Conservation (phyloP, 2,888 invertebrate genomes). For the Belgica antarctica region DNA sequence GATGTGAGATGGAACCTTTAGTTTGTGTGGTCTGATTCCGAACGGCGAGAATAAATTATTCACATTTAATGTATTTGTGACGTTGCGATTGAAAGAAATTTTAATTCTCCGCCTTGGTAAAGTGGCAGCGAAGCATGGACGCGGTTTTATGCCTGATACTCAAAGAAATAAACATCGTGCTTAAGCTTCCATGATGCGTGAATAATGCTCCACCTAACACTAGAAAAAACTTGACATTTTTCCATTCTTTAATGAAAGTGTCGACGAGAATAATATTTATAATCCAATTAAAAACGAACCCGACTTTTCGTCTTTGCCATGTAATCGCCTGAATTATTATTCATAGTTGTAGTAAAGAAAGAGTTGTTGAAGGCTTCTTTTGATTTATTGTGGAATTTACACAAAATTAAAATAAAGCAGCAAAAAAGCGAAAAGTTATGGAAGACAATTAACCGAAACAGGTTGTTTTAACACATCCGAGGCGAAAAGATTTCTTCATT, state of each 20-base stretch:
- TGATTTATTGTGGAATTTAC: constrained; percentile 33
- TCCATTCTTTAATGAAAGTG: constrained; percentile 41
- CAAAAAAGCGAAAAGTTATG: too few relatives aligned
- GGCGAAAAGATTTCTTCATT: constrained; percentile 40
- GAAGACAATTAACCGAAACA: constrained; percentile 42
- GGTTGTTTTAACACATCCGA: constrained; percentile 41
- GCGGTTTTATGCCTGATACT: neutral
- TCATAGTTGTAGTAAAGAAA: constrained; percentile 28
- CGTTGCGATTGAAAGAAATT: neutral
- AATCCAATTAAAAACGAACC: constrained; percentile 39
- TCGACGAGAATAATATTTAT: constrained; percentile 43
- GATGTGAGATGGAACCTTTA: neutral
- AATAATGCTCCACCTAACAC: constrained; percentile 41
- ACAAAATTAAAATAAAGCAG: constrained; percentile 1
- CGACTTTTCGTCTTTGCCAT: neutral
- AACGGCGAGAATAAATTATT: constrained; percentile 1
- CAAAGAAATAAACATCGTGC: constrained; percentile 3
- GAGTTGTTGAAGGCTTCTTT: constrained; percentile 34
- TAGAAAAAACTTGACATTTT: constrained; percentile 42
- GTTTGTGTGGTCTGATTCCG: constrained; percentile 15
- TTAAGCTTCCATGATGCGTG: constrained; percentile 43
- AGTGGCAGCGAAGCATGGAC: constrained; percentile 2
- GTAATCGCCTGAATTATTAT: constrained; percentile 39
- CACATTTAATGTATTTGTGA: neutral
- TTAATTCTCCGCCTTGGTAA: too few relatives aligned